These are phyloP conservation scores for Myanophis thanlyinensis DNA, from an alignment of 2,113 vertebrate species.

Conservation along the genomic window DNA sequence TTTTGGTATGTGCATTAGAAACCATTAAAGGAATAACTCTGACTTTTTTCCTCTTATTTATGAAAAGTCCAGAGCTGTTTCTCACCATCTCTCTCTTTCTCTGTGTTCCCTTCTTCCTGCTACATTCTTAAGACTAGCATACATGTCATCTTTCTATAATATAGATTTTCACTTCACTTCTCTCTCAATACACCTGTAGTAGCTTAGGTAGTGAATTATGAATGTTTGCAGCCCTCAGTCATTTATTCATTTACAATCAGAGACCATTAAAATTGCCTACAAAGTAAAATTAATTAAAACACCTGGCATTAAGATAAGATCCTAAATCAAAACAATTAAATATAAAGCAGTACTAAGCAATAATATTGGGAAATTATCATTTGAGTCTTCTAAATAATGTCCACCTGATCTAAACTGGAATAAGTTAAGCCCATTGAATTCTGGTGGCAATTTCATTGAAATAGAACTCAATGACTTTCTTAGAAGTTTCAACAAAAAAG, in stretches of 20 bases:
- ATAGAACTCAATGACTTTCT: neutral
- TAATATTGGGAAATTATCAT: neutral
- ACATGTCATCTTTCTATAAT: neutral
- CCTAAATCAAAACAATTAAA: neutral
- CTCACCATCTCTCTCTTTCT: neutral
- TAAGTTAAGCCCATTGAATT: neutral
- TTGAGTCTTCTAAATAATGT: neutral
- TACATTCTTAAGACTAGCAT: neutral
- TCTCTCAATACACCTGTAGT: neutral
- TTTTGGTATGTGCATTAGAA: neutral
- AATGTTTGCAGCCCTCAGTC: neutral
- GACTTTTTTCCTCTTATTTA: neutral
- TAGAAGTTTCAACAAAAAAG: neutral
- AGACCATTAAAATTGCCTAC: neutral
- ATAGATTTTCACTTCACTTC: neutral
- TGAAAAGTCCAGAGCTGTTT: neutral
- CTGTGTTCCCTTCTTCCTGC: neutral
- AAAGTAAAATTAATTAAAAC: neutral
- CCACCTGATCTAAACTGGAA: neutral
- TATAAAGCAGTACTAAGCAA: neutral
- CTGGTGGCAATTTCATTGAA: neutral
- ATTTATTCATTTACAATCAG: neutral
- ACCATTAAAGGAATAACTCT: neutral
- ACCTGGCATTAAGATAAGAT: neutral
- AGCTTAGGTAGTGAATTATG: neutral